Base-by-base conservation (phyloP, 2,888 invertebrate species). In the Crossocerus cetratus region DNA sequence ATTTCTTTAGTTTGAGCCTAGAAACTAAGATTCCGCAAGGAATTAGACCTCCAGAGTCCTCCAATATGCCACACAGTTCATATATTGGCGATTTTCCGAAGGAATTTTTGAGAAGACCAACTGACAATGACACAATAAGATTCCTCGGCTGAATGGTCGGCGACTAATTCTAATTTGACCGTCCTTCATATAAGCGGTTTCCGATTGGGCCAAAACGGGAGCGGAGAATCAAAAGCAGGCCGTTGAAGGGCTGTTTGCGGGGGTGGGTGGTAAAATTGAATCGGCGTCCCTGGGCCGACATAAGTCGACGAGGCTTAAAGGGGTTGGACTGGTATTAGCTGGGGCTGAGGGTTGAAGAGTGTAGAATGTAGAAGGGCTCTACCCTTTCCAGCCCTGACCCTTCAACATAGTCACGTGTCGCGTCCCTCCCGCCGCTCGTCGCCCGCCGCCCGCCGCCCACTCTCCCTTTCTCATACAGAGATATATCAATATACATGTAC, bases 111-210 rank as follows among this genome's bases (percentile, higher is more conserved):
- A n/a, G n/a, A n/a, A n/a, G n/a, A n/a, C n/a, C n/a, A n/a, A n/a
- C n/a, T n/a, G n/a, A n/a, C n/a, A n/a, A n/a, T n/a, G n/a, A n/a
- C n/a, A n/a, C n/a, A n/a, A n/a, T n/a, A n/a, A n/a, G n/a, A 83
- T 82, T 82, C 80, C 76, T 76, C 64, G 70, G 74, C 65, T 44
- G 63, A 55, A 60, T 68, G 65, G 74, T 32, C 62, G 66, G 58
- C 76, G 76, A 80, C 86, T 85, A 82, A 84, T 84, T 85, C 82
- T 82, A 81, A 82, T 83, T 80, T 72, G 78, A 80, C 72, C 76
- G 70, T 71, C 65, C 76, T 81, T 76, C n/a, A n/a, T n/a, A n/a
- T 86, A 81, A 86, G 72, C 84, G 84, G 74, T 85, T 82, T 82
- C 74, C 85, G 73, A 83, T 83, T 83, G 63, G 23, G 18, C 23